phyloP scores from a whole-genome alignment of 1,140 invertebrate genomes.

The Trypoxylus dichotomus region DNA sequence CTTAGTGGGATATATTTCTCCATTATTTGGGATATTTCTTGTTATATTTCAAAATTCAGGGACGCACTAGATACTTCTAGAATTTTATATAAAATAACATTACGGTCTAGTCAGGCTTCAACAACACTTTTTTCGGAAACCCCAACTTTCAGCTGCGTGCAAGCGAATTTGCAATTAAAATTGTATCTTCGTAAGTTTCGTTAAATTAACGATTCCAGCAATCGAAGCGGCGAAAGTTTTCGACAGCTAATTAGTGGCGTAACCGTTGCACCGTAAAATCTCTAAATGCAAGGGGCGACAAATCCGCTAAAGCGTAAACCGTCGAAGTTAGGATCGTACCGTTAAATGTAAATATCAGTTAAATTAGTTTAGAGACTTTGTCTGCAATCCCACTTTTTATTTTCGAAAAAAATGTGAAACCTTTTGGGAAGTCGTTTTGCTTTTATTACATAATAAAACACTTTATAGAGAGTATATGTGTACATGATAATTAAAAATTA shows the following conservation, averaged over 20 bases:
- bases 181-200: neutral
- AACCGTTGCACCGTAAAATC: slow-evolving; percentile 6
- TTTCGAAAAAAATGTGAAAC: neutral
- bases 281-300: slow-evolving; percentile 5
- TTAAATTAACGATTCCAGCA: neutral
- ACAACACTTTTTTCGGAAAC: too few relatives aligned
- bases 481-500: too few relatives aligned
- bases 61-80: too few relatives aligned
- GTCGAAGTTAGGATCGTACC: neutral
- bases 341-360: slow-evolving; percentile 6
- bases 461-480: too few relatives aligned
- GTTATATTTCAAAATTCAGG: too few relatives aligned
- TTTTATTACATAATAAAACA: too few relatives aligned
- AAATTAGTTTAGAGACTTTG: neutral
- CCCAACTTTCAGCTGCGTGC: too few relatives aligned
- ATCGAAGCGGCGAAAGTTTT: slow-evolving; percentile 3
- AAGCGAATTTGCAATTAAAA: neutral
- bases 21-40: too few relatives aligned
- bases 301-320: neutral
- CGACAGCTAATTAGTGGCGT: neutral
- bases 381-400: neutral
- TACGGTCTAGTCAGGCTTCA: too few relatives aligned
- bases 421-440: neutral
- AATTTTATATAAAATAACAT: too few relatives aligned
- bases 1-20: too few relatives aligned